phyloP scores from a whole-genome alignment of 2,797 vertebrate species.

The Ctenopoma multispine region DNA sequence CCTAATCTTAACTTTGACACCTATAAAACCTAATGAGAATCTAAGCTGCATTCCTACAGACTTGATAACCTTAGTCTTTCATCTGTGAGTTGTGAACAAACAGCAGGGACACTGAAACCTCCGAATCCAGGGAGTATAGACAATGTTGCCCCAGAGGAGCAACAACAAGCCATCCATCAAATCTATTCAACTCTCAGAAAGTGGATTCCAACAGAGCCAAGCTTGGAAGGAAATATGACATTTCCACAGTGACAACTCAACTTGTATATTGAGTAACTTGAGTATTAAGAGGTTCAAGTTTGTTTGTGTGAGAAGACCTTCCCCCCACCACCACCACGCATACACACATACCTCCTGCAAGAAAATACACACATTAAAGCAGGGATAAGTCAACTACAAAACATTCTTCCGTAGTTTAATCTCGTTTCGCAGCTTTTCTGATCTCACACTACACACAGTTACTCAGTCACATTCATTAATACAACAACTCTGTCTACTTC shows the following conservation, averaged over 20 bases:
- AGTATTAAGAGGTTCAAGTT: constrained; percentile 36
- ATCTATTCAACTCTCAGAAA: constrained; percentile 60
- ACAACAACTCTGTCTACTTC: not conserved
- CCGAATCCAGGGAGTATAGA: constrained; percentile 19
- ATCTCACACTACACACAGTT: constrained; percentile 47
- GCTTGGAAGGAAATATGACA: constrained; percentile 46
- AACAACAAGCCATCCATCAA: constrained; percentile 56
- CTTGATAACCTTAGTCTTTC: constrained; percentile 35
- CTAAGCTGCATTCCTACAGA: constrained; percentile 49
- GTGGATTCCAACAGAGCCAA: constrained; percentile 39
- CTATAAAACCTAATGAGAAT: constrained; percentile 40
- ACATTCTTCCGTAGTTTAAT: constrained; percentile 31
- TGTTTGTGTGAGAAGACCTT: constrained; percentile 24
- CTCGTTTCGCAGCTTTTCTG: constrained; percentile 38
- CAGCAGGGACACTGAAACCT: constrained; percentile 1
- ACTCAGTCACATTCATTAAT: constrained; percentile 29
- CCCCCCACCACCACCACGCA: not conserved
- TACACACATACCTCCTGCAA: constrained; percentile 17
- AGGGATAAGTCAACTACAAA: not conserved
- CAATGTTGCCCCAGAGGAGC: constrained; percentile 28
- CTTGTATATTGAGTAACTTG: no score
- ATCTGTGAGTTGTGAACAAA: constrained; percentile 28
- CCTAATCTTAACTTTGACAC: constrained; percentile 1
- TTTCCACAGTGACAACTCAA: constrained; percentile 21
- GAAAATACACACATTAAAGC: constrained; percentile 26